Base-by-base conservation (phyloP, 92 coral and sea anemone species). In the Ricordea florida region DNA sequence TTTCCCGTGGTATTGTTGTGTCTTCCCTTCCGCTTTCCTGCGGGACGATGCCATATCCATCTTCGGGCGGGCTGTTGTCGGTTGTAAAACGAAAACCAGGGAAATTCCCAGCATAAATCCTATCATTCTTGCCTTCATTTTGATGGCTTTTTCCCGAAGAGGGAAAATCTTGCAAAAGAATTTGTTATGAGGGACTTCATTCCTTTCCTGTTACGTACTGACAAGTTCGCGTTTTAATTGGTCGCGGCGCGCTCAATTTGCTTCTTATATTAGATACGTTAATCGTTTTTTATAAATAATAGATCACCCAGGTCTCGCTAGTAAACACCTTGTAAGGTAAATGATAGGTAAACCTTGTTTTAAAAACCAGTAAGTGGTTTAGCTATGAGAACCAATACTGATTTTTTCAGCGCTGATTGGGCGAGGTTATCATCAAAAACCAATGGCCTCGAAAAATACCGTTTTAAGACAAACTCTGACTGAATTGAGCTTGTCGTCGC, bases 181-280 rank as follows among this genome's bases (percentile, higher is more conserved):
- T 69, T 25, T 14, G 45, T 56, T 56, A 30, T 78, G 56, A 70
- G 13, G 51, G 30, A n/a, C n/a, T 30, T 62, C 70, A 85, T 79
- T 58, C 79, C 78, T 45, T 80, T 49, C 51, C 56, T 78, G 57
- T 68, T 80, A 80, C 91, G 83, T 80, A 66, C 85, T 14, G 56
- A 38, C 37, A 26, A 21, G 52, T 23, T 55, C 30, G 77, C 4
- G 38, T 29, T 37, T 63, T 52, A 29, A 70, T 70, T 70, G 77
- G 77, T 29, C 32, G 41, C 35, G 37, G 2, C 29, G 56, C 52
- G 44, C 13, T 38, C 14, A 14, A 70, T 36, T 38, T 70, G 77
- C 29, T 53, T 52, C 18, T 70, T 31, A 29, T 20, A 52, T 57
- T 53, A 42, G 77, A 17, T 52, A 18, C 14, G 29, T 55, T 53